Conservation (phyloP, 2,113 vertebrate species). For the Acrocephalus arundinaceus region DNA sequence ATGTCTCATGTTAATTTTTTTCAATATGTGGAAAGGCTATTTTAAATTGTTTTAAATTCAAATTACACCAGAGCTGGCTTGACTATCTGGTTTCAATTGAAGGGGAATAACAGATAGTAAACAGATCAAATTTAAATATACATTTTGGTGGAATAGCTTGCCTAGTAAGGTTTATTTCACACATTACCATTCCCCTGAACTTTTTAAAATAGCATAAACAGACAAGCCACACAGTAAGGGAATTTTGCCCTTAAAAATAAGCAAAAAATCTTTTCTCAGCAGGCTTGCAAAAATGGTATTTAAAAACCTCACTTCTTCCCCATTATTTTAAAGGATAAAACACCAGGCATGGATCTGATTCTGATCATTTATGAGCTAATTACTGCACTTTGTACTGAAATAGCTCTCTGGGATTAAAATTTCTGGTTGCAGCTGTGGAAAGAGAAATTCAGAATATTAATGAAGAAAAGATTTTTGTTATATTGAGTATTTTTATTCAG, state of each 20-base stretch:
- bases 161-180: constrained; percentile 16
- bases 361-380: constrained; percentile 57
- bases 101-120: background rate
- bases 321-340: constrained; percentile 20
- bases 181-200: background rate
- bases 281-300: constrained; percentile 35
- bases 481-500: background rate
- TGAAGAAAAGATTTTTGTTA: constrained; percentile 28
- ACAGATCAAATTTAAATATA: constrained; percentile 7
- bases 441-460: constrained; percentile 57
- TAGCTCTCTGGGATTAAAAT: constrained; percentile 49
- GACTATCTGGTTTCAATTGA: background rate
- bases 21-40: background rate
- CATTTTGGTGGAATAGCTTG: constrained; percentile 9
- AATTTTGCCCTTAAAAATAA: constrained; percentile 49
- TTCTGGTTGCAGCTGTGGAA: constrained; percentile 56
- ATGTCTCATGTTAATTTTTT: background rate
- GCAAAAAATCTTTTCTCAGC: constrained; percentile 1
- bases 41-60: background rate
- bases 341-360: background rate
- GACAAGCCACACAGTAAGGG: constrained; percentile 18
- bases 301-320: background rate
- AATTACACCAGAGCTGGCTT: background rate
- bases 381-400: constrained; percentile 53
- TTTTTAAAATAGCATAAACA: constrained; percentile 25